phyloP scores from a whole-genome alignment of 1,140 invertebrate genomes.

The Myzus persicae region DNA sequence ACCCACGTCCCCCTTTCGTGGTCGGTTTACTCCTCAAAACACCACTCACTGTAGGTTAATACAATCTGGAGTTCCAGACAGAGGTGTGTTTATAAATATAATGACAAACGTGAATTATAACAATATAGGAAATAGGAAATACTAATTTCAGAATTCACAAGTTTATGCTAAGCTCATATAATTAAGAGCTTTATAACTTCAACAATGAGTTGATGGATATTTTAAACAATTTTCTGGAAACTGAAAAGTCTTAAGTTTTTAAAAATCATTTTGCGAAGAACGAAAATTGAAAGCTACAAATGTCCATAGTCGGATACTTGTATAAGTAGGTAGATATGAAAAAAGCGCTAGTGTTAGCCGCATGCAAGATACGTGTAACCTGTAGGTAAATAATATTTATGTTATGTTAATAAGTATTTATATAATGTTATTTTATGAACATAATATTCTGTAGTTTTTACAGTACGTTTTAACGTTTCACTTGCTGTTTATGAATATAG shows the following conservation, averaged over 20 bases:
- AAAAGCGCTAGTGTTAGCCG: not conserved
- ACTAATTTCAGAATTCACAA: no score
- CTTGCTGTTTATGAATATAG: not conserved
- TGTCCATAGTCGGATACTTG: not conserved
- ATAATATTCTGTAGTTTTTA: not conserved
- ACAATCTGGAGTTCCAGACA: not conserved
- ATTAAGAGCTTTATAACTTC: not conserved
- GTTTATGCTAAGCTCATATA: not conserved
- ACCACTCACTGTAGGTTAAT: no score
- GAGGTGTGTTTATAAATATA: not conserved
- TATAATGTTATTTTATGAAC: not conserved
- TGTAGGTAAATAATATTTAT: not conserved
- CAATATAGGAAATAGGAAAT: not conserved
- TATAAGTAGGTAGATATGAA: not conserved
- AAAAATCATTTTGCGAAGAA: not conserved
- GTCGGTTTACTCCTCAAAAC: no score
- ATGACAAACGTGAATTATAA: not conserved
- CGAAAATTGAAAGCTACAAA: not conserved
- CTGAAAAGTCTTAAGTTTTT: not conserved
- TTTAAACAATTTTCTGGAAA: not conserved
- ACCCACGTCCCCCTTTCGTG: no score
- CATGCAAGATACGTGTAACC: not conserved
- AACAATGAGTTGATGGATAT: not conserved
- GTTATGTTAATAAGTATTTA: not conserved
- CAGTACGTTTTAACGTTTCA: not conserved